Percentiles rank a stretch among this genome's conserved stretches.
Conservation (phyloP, 2,113 vertebrate species). For the Sorex araneus region DNA sequence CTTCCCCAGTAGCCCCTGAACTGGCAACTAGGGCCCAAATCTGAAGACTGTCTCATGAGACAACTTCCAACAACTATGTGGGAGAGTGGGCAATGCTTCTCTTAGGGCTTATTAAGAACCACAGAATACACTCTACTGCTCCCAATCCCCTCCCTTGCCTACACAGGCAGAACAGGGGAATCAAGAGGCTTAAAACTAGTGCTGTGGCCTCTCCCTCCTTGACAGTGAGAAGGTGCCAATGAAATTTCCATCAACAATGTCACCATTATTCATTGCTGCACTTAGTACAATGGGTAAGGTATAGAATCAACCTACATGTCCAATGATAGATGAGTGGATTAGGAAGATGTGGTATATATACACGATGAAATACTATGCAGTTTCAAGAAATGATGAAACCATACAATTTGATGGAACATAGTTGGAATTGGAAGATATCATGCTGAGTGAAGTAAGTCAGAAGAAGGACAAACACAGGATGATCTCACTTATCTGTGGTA, state of each 20-base stretch:
- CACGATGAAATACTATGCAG: too few relatives aligned
- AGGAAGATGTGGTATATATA: too few relatives aligned
- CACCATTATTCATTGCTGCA: too few relatives aligned
- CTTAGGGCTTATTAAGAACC: not conserved
- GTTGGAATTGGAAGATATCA: too few relatives aligned
- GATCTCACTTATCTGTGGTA: too few relatives aligned
- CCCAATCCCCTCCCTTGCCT: fast-evolving
- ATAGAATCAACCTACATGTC: too few relatives aligned
- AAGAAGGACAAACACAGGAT: too few relatives aligned
- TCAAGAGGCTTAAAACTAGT: not conserved
- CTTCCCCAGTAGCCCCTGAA: not conserved
- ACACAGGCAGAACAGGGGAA: not conserved
- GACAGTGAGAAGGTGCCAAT: not conserved
- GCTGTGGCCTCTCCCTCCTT: not conserved
- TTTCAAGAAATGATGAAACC: too few relatives aligned
- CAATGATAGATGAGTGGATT: too few relatives aligned
- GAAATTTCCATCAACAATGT: not conserved
- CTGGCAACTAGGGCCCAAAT: not conserved
- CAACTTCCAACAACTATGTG: not conserved
- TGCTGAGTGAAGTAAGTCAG: too few relatives aligned
- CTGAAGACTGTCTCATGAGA: not conserved
- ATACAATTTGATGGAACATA: too few relatives aligned
- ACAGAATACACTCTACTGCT: not conserved
- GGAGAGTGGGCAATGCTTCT: not conserved
- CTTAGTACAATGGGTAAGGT: too few relatives aligned